A percentile compares a stretch with the other conserved stretches of the same genome.
These are phyloP conservation scores for Corbicula japonica DNA, from an alignment of 2,888 invertebrate species.

Conservation along the genomic window DNA sequence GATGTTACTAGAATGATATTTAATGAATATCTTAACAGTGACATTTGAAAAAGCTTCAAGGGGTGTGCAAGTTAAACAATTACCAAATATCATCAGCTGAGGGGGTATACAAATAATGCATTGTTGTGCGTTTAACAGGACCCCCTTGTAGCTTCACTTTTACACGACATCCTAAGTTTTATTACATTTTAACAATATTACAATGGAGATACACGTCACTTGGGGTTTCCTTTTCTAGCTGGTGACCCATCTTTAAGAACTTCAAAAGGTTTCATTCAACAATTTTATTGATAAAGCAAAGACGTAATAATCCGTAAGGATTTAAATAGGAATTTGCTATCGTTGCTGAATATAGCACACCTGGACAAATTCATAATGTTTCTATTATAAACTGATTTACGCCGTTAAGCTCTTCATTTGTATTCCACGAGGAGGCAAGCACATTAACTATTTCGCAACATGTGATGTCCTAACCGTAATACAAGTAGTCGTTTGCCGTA, in stretches of 20 bases:
- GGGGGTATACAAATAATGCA: conserved; percentile 20
- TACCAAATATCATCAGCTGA: background rate
- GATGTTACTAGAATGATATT: too few species aligned
- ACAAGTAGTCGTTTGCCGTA: too few species aligned
- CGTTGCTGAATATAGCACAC: conserved; percentile 13
- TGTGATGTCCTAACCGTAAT: too few species aligned
- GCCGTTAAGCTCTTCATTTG: conserved; percentile 31
- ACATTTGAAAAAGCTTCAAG: too few species aligned
- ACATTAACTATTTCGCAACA: too few species aligned
- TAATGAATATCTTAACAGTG: too few species aligned
- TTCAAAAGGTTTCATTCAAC: conserved; percentile 32
- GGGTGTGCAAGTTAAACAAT: background rate
- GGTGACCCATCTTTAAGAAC: conserved; percentile 7
- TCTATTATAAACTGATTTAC: conserved; percentile 11
- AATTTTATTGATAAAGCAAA: conserved; percentile 23
- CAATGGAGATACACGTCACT: background rate
- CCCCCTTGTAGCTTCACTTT: conserved; percentile 10
- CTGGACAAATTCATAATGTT: conserved; percentile 27
- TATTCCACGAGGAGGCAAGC: conserved; percentile 20
- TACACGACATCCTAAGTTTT: too few species aligned
- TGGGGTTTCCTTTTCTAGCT: too few species aligned
- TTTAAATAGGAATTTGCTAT: conserved; percentile 27
- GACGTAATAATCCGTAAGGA: conserved; percentile 28
- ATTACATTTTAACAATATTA: too few species aligned
- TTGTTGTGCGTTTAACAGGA: conserved; percentile 8